A percentile compares a stretch with the other conserved stretches of the same genome.
phyloP scores from a whole-genome alignment of 2,113 vertebrate genomes.

The Elanoides forficatus region DNA sequence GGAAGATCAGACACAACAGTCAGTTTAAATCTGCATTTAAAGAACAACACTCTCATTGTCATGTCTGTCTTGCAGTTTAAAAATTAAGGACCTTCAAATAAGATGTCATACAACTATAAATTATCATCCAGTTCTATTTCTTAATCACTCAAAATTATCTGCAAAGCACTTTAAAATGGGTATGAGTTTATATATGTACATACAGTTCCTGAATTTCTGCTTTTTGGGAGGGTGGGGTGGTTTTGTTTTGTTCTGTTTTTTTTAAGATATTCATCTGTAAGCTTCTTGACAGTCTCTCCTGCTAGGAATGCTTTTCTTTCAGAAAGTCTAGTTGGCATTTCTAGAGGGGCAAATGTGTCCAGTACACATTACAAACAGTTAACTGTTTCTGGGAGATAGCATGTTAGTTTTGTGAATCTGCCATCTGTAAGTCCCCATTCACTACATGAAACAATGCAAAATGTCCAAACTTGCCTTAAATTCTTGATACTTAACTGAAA shows the following conservation, averaged over 20 bases:
- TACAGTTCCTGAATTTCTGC: neutral
- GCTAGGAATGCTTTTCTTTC: neutral
- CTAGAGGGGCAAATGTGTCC: neutral
- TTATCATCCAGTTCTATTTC: constrained; percentile 72
- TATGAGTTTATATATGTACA: neutral
- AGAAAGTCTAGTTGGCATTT: neutral
- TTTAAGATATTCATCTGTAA: neutral
- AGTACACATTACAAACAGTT: neutral
- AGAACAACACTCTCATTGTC: neutral
- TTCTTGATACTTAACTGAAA: constrained; percentile 18
- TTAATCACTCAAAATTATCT: neutral
- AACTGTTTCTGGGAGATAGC: constrained; percentile 57
- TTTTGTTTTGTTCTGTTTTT: too few relatives aligned
- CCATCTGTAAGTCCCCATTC: constrained; percentile 23
- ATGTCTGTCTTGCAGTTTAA: neutral
- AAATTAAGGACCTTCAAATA: neutral
- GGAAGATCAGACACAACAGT: neutral
- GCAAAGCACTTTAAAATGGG: constrained; percentile 44
- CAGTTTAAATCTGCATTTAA: neutral
- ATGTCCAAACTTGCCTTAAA: constrained; percentile 84
- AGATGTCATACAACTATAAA: constrained; percentile 12
- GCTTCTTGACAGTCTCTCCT: neutral
- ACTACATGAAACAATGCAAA: constrained; percentile 73
- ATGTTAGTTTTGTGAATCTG: constrained; percentile 56
- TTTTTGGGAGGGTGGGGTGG: neutral